A percentile compares a stretch with the other conserved stretches of the same genome.
Conservation (phyloP, 1,140 invertebrate genomes). For the Cryptotermes secundus region DNA sequence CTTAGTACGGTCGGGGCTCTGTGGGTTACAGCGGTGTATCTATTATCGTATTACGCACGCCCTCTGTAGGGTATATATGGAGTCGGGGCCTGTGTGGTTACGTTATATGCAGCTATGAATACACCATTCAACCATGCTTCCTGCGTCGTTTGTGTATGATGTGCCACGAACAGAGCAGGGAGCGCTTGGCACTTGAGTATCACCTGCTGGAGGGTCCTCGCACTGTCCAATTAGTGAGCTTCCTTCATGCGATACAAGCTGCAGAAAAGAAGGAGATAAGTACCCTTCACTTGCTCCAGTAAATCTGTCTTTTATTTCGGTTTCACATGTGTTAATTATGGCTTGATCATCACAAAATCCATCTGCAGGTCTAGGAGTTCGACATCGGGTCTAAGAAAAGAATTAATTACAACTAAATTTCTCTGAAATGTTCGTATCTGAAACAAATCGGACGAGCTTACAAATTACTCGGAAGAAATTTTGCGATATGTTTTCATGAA, state of each 20-base stretch:
- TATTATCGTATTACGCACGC: neutral
- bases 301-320: no score
- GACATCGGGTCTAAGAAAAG: no score
- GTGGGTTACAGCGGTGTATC: neutral
- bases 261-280: neutral
- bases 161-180: neutral
- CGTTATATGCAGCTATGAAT: neutral
- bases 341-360: no score
- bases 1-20: neutral
- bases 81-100: neutral
- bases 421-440: no score
- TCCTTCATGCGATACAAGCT: neutral
- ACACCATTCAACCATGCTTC: neutral
- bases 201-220: neutral
- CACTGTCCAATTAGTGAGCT: neutral
- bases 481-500: no score
- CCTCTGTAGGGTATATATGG: neutral
- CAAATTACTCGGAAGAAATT: no score
- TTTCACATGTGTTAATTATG: no score
- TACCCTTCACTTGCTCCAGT: neutral
- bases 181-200: neutral
- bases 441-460: no score
- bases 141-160: neutral
- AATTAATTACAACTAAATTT: no score
- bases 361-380: no score